Base-by-base conservation (phyloP, 2,888 invertebrate species). In the Seira musarum region DNA sequence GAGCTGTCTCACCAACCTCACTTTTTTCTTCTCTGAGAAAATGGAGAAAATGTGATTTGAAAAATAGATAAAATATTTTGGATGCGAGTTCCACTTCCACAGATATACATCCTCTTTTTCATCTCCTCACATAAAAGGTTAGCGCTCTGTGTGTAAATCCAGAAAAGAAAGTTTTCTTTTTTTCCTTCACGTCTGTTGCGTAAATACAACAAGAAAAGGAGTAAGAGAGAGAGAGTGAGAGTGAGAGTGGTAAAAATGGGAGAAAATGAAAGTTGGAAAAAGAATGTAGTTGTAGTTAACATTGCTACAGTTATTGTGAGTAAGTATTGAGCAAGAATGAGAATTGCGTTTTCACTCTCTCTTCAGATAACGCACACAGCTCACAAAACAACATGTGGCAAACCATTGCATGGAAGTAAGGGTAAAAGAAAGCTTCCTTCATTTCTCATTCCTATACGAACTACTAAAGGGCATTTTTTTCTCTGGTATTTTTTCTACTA, bases 31-130 rank as follows among this genome's bases (percentile, higher is more conserved):
- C 60, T 21, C 8, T 3, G 60, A n/a, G n/a, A 60, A 60, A 60
- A 21, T 49, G 68, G 22, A 49, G 22, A 19, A 40, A 46, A 19
- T 67, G 46, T 40, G 66, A 66, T 13, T 19, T 46, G 46, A 67
- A 67, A 67, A 67, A 21, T 46, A 40, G 67, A 46, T 60, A 60
- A 60, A 19, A 60, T 21, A 60, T 53, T 30, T 53, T 60, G 60
- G 19, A 60, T 60, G 60, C 21, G 60, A 60, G 60, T 60, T 60
- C 67, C 67, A 67, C 22, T 46, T 46, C 13, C 67, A 35, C 46
- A 67, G 67, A 22, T 30, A 64, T 25, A 64, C n/a, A n/a, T n/a
- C 25, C 64, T 13, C 15, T 64, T 64, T 22, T 21, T 60, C 53
- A 53, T 53, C 60, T 19, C 19, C 60, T 53, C 17, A 17, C 2